Percentiles rank a stretch among this genome's conserved stretches.
These are phyloP conservation scores for Megalops atlanticus DNA, from an alignment of 2,113 vertebrate genomes.

Conservation along the genomic window DNA sequence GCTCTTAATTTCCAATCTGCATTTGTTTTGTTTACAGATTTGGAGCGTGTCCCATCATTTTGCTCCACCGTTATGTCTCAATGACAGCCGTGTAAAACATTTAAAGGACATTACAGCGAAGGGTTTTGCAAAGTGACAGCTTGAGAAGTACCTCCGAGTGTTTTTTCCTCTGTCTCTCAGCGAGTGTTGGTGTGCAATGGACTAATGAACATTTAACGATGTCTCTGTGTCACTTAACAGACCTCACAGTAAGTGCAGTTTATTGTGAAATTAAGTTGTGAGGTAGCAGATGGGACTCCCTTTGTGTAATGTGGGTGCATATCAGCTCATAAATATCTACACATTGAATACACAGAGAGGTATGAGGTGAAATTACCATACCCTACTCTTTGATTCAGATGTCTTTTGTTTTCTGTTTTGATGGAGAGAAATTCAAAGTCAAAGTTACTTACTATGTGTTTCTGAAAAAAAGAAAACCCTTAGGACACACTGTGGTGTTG, in stretches of 20 bases:
- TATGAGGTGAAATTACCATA: no score
- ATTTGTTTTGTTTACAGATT: conserved; percentile 40
- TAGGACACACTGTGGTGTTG: neutral
- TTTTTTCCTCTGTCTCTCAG: conserved; percentile 1
- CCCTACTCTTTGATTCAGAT: no score
- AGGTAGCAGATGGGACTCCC: neutral
- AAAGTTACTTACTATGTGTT: no score
- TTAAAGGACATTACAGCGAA: conserved; percentile 33
- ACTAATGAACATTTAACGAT: neutral
- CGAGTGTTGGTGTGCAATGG: neutral
- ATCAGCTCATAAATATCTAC: no score
- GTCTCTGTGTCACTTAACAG: neutral
- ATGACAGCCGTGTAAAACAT: conserved; percentile 37
- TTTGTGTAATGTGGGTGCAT: no score
- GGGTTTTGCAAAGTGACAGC: conserved; percentile 24
- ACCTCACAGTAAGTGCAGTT: neutral
- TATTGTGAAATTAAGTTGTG: neutral
- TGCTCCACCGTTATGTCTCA: conserved; percentile 41
- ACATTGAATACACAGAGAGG: no score
- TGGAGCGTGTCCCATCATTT: conserved; percentile 22
- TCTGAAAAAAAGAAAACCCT: neutral
- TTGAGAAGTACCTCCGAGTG: neutral
- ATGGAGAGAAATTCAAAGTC: neutral
- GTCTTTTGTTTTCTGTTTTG: neutral
- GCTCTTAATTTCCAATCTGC: conserved; percentile 40